Conservation (phyloP, 2,797 vertebrate species). For the Forpus xanthops region DNA sequence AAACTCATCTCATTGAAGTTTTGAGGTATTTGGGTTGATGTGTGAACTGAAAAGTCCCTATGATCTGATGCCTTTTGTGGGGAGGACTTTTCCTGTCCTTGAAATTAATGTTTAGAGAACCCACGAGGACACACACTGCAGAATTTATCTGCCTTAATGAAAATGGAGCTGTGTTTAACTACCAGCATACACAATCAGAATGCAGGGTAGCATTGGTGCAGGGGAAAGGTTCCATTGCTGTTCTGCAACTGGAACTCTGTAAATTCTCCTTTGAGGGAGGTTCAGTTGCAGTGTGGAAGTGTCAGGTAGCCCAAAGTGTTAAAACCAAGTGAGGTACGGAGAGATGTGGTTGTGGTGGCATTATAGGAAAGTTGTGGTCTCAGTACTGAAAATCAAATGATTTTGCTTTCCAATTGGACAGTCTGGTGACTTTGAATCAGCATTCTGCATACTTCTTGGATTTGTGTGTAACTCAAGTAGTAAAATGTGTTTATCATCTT, state of each 20-base stretch:
- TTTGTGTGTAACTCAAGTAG: neutral
- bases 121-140: neutral
- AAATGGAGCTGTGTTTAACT: neutral
- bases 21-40: neutral
- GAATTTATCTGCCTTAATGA: neutral
- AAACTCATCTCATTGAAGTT: neutral
- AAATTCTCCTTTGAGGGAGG: neutral
- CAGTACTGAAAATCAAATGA: neutral
- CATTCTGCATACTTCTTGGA: neutral
- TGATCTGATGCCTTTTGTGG: neutral
- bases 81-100: neutral
- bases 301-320: neutral
- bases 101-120: neutral
- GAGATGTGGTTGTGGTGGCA: neutral
- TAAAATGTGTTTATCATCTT: conserved; percentile 2
- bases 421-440: neutral
- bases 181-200: neutral
- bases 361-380: neutral
- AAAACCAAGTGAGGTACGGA: neutral
- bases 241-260: neutral
- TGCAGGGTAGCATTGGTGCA: neutral
- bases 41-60: neutral
- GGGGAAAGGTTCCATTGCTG: neutral
- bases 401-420: neutral
- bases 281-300: neutral